Conservation (phyloP, 1,140 invertebrate species). For the Drosophila obscura region DNA sequence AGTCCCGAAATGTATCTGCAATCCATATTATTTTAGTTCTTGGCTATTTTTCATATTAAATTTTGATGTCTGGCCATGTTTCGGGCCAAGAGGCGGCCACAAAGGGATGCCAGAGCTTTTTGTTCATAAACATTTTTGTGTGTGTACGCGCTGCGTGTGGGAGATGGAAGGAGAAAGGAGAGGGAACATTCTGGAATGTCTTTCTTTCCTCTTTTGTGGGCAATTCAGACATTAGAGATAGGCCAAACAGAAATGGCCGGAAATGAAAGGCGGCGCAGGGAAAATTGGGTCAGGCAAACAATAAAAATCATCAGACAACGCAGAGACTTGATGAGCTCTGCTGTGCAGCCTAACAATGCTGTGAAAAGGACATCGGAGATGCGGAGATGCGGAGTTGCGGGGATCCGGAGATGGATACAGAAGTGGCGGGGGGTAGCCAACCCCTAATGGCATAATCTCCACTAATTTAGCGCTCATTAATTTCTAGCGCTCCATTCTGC, state of each 20-base stretch:
- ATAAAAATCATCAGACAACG: constrained; percentile 78
- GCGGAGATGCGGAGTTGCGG: neutral
- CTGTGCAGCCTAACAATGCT: constrained; percentile 32
- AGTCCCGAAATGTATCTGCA: constrained; percentile 25
- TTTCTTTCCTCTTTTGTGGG: constrained; percentile 54
- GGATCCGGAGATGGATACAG: neutral
- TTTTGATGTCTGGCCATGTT: constrained; percentile 54
- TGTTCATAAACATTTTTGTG: constrained; percentile 71
- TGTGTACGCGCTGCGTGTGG: constrained; percentile 19
- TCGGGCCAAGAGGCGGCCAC: constrained; percentile 23
- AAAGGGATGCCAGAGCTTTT: constrained; percentile 60
- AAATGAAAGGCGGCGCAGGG: constrained; percentile 29
- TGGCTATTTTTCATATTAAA: constrained; percentile 59
- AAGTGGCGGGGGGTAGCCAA: constrained; percentile 11
- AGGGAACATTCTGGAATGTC: constrained; percentile 32
- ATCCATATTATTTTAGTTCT: constrained; percentile 33
- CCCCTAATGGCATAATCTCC: constrained; percentile 81
- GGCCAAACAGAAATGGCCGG: constrained; percentile 24
- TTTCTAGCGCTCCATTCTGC: constrained; percentile 61
- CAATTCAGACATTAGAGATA: constrained; percentile 53
- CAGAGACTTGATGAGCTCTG: constrained; percentile 64
- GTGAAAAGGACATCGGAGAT: constrained; percentile 33
- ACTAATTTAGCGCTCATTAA: constrained; percentile 83
- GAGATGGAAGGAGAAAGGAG: neutral
- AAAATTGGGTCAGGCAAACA: constrained; percentile 80